phyloP scores from a whole-genome alignment of 2,888 invertebrate genomes.

The Timandra comae region DNA sequence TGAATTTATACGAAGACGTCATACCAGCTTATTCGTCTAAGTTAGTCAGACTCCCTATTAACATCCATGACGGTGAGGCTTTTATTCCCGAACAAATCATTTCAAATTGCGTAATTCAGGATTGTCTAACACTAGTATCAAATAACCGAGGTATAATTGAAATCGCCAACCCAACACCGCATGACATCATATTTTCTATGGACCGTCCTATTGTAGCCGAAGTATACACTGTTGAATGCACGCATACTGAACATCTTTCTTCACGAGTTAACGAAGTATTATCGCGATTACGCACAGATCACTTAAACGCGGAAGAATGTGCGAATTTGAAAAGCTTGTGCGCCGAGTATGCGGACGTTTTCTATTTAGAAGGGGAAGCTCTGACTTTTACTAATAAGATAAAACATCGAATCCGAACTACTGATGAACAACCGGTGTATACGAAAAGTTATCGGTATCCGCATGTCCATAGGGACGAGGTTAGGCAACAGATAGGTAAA shows the following conservation, averaged over 20 bases:
- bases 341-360: conserved; percentile 16
- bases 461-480: conserved; percentile 9
- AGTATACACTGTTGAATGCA: conserved; percentile 17
- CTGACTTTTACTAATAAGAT: too few species aligned
- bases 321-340: conserved; percentile 19
- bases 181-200: conserved; percentile 22
- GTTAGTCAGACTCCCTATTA: conserved; percentile 19
- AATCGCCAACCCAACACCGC: conserved; percentile 16
- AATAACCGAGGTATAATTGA: conserved; percentile 21
- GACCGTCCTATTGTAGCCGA: conserved; percentile 17
- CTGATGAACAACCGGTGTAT: conserved; percentile 9
- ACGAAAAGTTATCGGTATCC: conserved; percentile 13
- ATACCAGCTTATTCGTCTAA: conserved; percentile 21
- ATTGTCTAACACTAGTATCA: conserved; percentile 20
- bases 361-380: conserved; percentile 16
- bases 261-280: conserved; percentile 15
- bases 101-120: conserved; percentile 19
- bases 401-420: conserved; percentile 9
- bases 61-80: conserved; percentile 16
- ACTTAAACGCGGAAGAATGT: conserved; percentile 26
- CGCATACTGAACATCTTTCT: conserved; percentile 7
- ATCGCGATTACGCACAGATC: too few species aligned
- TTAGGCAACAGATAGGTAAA: conserved; percentile 8
- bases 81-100: conserved; percentile 15
- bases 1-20: too few species aligned